Conservation (phyloP, 64 coral and sea anemone species). For the Astreopora myriophthalma region DNA sequence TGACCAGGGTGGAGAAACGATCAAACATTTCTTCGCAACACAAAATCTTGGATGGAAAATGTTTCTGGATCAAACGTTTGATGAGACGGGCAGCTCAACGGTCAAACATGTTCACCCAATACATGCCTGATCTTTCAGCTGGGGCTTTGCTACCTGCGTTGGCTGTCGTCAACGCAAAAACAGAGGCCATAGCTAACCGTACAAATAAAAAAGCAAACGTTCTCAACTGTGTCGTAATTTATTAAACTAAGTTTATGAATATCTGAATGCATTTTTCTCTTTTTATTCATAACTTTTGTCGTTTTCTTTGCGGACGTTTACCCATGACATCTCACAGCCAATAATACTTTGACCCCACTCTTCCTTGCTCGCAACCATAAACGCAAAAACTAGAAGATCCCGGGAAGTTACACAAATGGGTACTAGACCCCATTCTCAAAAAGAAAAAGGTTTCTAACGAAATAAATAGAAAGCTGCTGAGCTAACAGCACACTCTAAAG, state of each 20-base stretch:
- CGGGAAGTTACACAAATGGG: background rate
- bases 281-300: conserved; percentile 11
- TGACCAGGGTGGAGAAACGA: too few species aligned
- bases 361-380: background rate
- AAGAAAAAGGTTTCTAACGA: background rate
- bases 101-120: too few species aligned
- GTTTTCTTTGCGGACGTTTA: background rate
- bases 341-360: background rate
- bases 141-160: too few species aligned
- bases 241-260: conserved; percentile 47
- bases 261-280: conserved; percentile 34
- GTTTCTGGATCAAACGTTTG: too few species aligned
- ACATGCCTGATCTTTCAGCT: too few species aligned
- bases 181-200: too few species aligned
- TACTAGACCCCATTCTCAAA: background rate
- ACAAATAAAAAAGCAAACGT: background rate
- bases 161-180: too few species aligned
- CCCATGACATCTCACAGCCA: background rate
- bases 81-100: too few species aligned
- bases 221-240: conserved; percentile 44
- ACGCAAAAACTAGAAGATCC: background rate
- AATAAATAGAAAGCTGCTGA: background rate
- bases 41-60: too few species aligned
- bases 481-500: background rate
- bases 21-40: too few species aligned